Evolutionary conservation across 1,140 invertebrate species (phyloP).

Genomic region (Lucilia cuprina): DNA sequence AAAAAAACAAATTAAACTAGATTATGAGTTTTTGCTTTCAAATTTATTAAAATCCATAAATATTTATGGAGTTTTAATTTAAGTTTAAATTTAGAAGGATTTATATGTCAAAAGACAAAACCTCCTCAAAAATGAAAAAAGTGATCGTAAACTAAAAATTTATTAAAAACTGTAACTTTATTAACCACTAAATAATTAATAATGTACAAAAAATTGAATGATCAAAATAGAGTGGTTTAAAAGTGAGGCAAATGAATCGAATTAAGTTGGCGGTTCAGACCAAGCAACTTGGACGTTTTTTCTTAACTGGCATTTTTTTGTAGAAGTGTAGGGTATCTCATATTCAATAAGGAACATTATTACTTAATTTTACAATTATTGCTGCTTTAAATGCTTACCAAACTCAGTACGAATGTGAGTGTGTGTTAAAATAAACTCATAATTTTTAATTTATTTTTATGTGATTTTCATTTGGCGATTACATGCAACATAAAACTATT

Average conservation of each 20-base stretch:
- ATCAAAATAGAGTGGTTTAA: background rate
- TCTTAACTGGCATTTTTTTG: too few species aligned
- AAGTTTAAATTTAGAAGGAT: background rate
- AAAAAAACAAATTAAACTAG: too few species aligned
- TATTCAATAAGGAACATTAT: too few species aligned
- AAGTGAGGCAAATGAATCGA: background rate
- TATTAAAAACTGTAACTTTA: slow-evolving; percentile 16
- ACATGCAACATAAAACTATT: slow-evolving; percentile 5
- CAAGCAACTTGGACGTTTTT: too few species aligned
- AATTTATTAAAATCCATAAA: background rate
- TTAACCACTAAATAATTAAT: background rate
- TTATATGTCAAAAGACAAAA: too few species aligned
- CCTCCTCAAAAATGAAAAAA: background rate
- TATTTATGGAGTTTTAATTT: background rate
- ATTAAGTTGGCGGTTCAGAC: too few species aligned
- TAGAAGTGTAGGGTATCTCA: too few species aligned
- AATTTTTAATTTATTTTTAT: slow-evolving; percentile 19
- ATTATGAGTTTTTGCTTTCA: too few species aligned
- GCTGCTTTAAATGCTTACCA: too few species aligned
- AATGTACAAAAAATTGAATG: background rate
- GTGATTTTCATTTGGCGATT: slow-evolving; percentile 14
- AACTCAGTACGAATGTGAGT: background rate
- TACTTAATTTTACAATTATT: too few species aligned
- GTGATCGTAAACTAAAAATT: background rate
- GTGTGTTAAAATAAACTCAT: background rate